These are phyloP conservation scores for Indicator indicator DNA, from an alignment of 2,113 vertebrate genomes.

Conservation along the genomic window DNA sequence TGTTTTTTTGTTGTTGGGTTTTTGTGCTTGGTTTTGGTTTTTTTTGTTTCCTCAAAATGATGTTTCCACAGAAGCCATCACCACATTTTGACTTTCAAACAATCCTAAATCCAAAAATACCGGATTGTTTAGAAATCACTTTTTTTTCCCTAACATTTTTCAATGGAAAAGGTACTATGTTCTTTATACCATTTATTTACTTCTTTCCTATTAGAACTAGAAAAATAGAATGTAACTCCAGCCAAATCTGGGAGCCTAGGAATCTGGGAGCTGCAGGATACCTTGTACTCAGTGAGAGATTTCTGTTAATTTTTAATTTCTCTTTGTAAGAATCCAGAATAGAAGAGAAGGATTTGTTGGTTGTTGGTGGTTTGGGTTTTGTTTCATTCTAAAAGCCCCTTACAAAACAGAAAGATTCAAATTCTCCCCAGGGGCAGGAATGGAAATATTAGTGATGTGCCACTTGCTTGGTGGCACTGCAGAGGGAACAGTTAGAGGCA, in stretches of 20 bases:
- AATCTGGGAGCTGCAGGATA: not conserved
- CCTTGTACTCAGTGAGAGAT: not conserved
- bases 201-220: not conserved
- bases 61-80: not conserved
- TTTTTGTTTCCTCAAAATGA: not conserved
- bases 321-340: not conserved
- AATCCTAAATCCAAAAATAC: not conserved
- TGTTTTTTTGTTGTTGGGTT: not conserved
- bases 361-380: not conserved
- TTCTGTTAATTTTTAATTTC: not conserved
- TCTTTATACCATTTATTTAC: not conserved
- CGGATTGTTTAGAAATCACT: not conserved
- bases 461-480: constrained; percentile 42
- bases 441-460: constrained; percentile 47
- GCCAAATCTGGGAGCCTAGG: not conserved
- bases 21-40: not conserved
- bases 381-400: not conserved
- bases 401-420: not conserved
- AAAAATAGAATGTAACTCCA: not conserved
- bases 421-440: not conserved
- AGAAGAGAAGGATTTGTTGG: not conserved
- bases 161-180: not conserved
- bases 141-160: not conserved
- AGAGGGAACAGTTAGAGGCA: constrained; percentile 53
- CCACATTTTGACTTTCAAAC: not conserved